Evolutionary conservation across 2,113 vertebrate species (phyloP).

Genomic region (zebrafish (Danio rerio)): DNA sequence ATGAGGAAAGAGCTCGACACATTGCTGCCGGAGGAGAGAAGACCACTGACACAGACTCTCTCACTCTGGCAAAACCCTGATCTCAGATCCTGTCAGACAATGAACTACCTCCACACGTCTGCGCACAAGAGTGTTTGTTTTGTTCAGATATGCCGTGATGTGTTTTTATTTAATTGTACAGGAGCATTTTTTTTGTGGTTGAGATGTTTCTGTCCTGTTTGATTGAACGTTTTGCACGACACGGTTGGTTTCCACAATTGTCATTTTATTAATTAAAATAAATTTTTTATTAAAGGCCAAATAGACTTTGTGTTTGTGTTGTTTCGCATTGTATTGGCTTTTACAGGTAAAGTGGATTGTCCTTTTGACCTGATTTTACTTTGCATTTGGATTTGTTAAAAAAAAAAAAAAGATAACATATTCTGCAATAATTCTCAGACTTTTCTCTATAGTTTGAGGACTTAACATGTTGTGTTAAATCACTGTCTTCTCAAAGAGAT

Average conservation of each 20-base stretch:
- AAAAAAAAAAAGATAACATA: not conserved
- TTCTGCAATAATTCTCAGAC: not conserved
- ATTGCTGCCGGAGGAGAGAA: slow-evolving; percentile 54
- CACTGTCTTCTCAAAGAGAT: no score
- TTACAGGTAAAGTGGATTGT: no score
- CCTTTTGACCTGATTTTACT: no score
- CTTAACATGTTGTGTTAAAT: no score
- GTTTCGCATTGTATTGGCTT: not conserved
- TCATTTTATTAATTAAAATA: not conserved
- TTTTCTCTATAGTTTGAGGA: not conserved
- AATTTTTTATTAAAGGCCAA: not conserved
- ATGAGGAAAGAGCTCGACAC: slow-evolving; percentile 79
- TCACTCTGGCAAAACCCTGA: slow-evolving; percentile 49
- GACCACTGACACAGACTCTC: slow-evolving; percentile 19
- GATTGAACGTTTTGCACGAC: not conserved
- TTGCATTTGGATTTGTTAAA: not conserved
- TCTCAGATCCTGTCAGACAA: not conserved
- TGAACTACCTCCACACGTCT: slow-evolving; percentile 17
- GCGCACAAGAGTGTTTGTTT: not conserved
- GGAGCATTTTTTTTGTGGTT: not conserved
- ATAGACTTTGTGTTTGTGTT: not conserved
- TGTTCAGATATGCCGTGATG: not conserved
- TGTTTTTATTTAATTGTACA: not conserved
- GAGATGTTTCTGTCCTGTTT: not conserved
- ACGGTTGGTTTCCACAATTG: not conserved